Evolutionary conservation across 92 coral and sea anemone species (phyloP), one percentile per base, ranked within the genome.

Genomic region (Galaxea fascicularis): DNA sequence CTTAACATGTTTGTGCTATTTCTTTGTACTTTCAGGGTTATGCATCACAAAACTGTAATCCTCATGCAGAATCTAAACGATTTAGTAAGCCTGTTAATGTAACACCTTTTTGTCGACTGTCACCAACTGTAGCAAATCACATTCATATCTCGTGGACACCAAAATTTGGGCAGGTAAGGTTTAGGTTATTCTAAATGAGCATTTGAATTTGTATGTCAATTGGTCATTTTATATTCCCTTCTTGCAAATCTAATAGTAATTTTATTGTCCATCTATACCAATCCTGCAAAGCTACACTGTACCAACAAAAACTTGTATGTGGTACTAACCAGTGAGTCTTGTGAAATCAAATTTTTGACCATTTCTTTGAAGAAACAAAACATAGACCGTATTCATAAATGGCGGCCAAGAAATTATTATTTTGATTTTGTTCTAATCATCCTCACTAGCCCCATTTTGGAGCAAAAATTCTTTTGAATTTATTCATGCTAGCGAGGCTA

Each of bases 101-200:
- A 35, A 96, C 99, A 24, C 79, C 93, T 41, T 75, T 76, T 18
- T 96, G 99, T 66, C 91, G 96, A 17, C 82, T 96, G 41, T 94
- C 98, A 8, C 89, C 99, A 72, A 94, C 99, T 25, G 93, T 93
- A 52, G 92, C 99, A 14, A 96, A 96, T 85, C 98, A 96, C 51
- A 85, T 96, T 74, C 99, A 96, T 26, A 86, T 96, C 51, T 78
- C 98, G 0, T 96, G 99, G 99, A 88, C 93, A 21, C 99, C 96
- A 46, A 93, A 89, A 80, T 87, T 85, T 81, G 95, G 95, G 8
- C 96, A 94, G 95, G 99, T 94, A 89, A 71, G 88, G 30, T 21
- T 20, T 0, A 26, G 12, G 45, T 0, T 59, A 25, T n/a, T 8
- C 10, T 24, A 18, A 17, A 10, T 27, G 16, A 15, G 0, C n/a